Conservation (phyloP, 2,888 invertebrate genomes). For the Gibbula magus region DNA sequence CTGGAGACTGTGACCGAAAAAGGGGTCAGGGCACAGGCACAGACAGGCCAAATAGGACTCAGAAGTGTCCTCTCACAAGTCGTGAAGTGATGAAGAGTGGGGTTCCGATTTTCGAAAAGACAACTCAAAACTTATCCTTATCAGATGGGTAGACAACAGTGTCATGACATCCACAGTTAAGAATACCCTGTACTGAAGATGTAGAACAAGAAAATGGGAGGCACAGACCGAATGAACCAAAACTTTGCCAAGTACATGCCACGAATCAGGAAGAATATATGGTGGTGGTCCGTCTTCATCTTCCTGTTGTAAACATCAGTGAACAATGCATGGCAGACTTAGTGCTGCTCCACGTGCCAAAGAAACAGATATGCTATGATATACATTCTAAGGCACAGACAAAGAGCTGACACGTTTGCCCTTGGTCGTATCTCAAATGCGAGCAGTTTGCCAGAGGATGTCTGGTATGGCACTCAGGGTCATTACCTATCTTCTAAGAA, state of each 20-base stretch:
- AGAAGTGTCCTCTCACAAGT: not conserved
- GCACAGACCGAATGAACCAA: conserved; percentile 23
- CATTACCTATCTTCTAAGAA: too few relatives aligned
- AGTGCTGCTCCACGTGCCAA: too few relatives aligned
- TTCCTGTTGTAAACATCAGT: not conserved
- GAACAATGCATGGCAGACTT: too few relatives aligned
- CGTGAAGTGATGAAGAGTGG: not conserved
- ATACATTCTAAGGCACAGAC: too few relatives aligned
- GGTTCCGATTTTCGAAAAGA: not conserved
- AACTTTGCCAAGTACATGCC: conserved; percentile 4
- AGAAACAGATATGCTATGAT: too few relatives aligned
- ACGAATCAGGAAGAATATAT: not conserved
- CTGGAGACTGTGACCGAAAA: not conserved
- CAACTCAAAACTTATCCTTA: not conserved
- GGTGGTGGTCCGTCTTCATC: conserved; percentile 10
- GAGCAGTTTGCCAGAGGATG: too few relatives aligned
- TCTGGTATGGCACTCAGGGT: too few relatives aligned
- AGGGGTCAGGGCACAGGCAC: not conserved
- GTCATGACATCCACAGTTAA: not conserved
- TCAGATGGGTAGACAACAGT: conserved; percentile 17
- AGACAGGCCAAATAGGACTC: not conserved
- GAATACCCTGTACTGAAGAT: not conserved
- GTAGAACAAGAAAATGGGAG: conserved; percentile 23
- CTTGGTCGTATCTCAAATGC: too few relatives aligned
- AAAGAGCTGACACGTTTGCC: too few relatives aligned